Evolutionary conservation across 1,140 invertebrate genomes (phyloP), one percentile per base, ranked within the genome.

Genomic region (Drosophila nigromelanica): DNA sequence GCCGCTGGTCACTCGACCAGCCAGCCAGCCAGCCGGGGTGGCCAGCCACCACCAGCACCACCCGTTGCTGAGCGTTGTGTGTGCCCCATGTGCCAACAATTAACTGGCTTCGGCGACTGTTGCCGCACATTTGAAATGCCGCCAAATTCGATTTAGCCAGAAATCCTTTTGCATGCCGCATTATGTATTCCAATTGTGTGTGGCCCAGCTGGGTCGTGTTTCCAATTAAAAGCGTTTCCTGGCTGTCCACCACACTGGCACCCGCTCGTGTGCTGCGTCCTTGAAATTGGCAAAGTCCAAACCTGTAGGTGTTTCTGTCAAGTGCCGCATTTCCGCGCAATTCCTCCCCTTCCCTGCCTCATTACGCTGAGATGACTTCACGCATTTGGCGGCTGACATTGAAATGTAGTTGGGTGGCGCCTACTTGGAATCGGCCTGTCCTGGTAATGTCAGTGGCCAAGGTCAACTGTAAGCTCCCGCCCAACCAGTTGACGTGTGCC

Each of bases 401-500:
- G 81, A 80, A 80, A 43, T 56, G 45, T 12, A 60, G 58, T 37
- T 68, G 45, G 64, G 77, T 52, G 77, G 59, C 33, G 48, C 15
- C 59, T 82, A 71, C 61, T 48, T 21, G 67, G 78, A 70, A 78
- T 64, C 21, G 55, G 14, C 24, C 74, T 11, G 11, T 55, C 52
- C 52, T 24, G 35, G 45, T 72, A 87, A 81, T 78, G 81, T 86
- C 81, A 86, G 81, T 81, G 78, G 75, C 79, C 79, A 87, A 87
- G 83, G 83, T 87, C 83, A 79, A 70, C 48, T 33, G n/a, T 42
- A 24, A 43, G 61, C 37, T 56, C 27, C 52, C 37, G 43, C 62
- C 51, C 51, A 43, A 66, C 12, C 39, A 43, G 45, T 7, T 69
- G 64, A 66, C 75, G 48, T 70, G 60, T 58, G 64, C 33, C 47